Evolutionary conservation across 2,888 invertebrate species (phyloP), one percentile per base, ranked within the genome.

Genomic region (Plagodis dolabraria): DNA sequence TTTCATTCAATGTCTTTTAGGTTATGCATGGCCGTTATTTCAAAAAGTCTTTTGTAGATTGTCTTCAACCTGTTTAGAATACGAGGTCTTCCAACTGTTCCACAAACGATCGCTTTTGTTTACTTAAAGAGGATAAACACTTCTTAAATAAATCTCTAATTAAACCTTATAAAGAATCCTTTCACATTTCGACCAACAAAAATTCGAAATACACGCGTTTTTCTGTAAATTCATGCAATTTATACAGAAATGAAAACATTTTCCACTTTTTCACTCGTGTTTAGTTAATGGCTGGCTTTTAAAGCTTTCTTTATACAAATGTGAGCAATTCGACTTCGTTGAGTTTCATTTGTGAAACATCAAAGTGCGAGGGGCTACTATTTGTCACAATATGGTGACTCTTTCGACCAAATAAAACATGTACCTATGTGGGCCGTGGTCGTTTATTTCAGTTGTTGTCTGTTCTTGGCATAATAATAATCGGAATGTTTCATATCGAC

Each of bases 261-360:
- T 53, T 34, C 44, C 38, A 51, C 43, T 58, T 61, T 68, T 70
- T 71, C 54, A 70, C 34, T 11, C 7, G 50, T 33, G 35, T 58
- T 57, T 47, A 38, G 76, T 77, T 82, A 82, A 82, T 79, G 79
- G 78, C 79, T 54, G 67, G 67, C 60, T 49, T 67, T 67, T 68
- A 72, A 71, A 74, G 72, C 68, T 67, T 64, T 67, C 70, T 77
- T 79, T 79, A 40, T 76, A 80, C 81, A 83, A 83, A 85, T 86
- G 85, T 86, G 76, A 80, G 79, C 79, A 75, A 79, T 86, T 80
- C 76, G 80, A 81, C 70, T 78, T 72, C 81, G 66, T 79, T 74
- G 72, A 70, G 68, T 75, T 74, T 76, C 69, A 72, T 74, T 70
- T 70, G 69, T 77, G 79, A 74, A 77, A 86, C 83, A 80, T 86